These are phyloP conservation scores for Oscheius sp. DNA, from an alignment of 2,888 invertebrate genomes.

Conservation along the genomic window DNA sequence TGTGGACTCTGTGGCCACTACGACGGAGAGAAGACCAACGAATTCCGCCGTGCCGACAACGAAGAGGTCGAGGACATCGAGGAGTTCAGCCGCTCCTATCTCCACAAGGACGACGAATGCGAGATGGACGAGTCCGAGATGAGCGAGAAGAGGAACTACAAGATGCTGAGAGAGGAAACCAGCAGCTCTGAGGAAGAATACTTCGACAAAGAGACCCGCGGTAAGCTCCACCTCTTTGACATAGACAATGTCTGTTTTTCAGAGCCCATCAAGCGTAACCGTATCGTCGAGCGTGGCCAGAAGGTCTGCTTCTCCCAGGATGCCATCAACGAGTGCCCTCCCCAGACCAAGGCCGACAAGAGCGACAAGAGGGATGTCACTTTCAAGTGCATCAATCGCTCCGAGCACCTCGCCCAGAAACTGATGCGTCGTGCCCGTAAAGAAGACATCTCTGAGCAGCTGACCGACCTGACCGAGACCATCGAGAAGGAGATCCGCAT, in stretches of 20 bases:
- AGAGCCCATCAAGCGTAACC: conserved; percentile 54
- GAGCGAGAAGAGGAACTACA: conserved; percentile 52
- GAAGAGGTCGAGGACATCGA: conserved; percentile 42
- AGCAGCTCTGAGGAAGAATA: conserved; percentile 35
- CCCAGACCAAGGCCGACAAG: conserved; percentile 39
- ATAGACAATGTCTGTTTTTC: conserved; percentile 4
- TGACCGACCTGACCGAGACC: conserved; percentile 25
- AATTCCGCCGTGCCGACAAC: conserved; percentile 45
- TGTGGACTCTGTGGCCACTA: conserved; percentile 73
- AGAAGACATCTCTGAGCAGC: conserved; percentile 38
- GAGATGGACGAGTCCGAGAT: conserved; percentile 44
- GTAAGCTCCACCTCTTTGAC: neutral
- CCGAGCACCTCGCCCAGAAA: conserved; percentile 43
- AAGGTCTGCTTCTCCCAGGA: conserved; percentile 66
- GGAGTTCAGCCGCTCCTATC: conserved; percentile 67
- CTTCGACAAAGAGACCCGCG: neutral
- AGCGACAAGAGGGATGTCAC: conserved; percentile 44
- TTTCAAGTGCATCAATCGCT: conserved; percentile 47
- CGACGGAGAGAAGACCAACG: conserved; percentile 60
- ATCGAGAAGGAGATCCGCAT: conserved; percentile 20
- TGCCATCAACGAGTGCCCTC: conserved; percentile 58
- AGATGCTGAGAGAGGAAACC: conserved; percentile 40
- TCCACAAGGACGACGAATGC: conserved; percentile 53
- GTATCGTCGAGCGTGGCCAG: conserved; percentile 60
- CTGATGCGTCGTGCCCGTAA: conserved; percentile 47